These are phyloP conservation scores for Melanocharis versteri DNA, from an alignment of 2,113 vertebrate genomes.

Conservation along the genomic window DNA sequence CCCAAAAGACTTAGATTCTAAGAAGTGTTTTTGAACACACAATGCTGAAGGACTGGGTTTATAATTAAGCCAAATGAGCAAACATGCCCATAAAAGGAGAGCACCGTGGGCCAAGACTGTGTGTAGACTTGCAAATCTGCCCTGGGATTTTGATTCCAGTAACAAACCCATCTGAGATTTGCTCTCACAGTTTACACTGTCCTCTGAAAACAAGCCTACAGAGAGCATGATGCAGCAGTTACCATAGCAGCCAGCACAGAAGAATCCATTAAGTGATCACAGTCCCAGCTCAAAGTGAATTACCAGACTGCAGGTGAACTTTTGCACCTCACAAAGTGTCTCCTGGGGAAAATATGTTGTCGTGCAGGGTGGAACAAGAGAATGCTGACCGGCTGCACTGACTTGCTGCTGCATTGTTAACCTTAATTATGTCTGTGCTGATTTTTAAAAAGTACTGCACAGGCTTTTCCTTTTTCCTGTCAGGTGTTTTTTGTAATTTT, in stretches of 20 bases:
- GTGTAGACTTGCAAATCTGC: constrained; percentile 3
- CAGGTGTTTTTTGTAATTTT: not conserved
- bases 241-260: constrained; percentile 53
- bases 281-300: constrained; percentile 41
- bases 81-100: constrained; percentile 33
- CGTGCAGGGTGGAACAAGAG: not conserved
- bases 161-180: constrained; percentile 43
- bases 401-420: constrained; percentile 34
- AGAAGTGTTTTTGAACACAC: not conserved
- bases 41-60: not conserved
- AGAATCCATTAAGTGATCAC: constrained; percentile 50
- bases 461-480: constrained; percentile 61
- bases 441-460: constrained; percentile 10
- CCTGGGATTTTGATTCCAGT: constrained; percentile 42
- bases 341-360: constrained; percentile 40
- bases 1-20: not conserved
- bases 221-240: constrained; percentile 50
- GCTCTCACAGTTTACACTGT: not conserved
- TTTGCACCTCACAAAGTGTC: constrained; percentile 47
- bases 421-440: constrained; percentile 27
- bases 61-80: constrained; percentile 20
- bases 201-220: not conserved
- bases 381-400: not conserved
- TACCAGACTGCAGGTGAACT: constrained; percentile 58
- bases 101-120: not conserved